Base-by-base conservation (phyloP, 1,140 invertebrate species). In the Caenorhabditis brenneri region DNA sequence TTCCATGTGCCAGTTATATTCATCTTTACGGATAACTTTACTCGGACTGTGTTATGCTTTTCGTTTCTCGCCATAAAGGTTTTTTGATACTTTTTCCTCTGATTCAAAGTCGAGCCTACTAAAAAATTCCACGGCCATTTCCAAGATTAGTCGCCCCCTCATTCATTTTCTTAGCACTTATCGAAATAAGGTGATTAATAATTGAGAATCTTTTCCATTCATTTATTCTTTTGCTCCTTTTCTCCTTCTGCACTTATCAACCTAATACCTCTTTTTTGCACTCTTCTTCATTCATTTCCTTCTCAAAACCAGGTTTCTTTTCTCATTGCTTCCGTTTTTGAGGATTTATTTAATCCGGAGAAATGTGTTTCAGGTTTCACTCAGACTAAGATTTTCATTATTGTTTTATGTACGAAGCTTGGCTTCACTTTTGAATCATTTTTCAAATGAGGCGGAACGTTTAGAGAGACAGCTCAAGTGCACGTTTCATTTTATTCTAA, bases 161-260 rank as follows among this genome's bases (percentile, higher is more conserved):
- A 39, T 46, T 46, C n/a, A 15, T 74, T 74, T 33, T 6, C 5
- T 36, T 42, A 74, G 65, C 65, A 74, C 65, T 74, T 74, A 74
- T 74, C 65, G 65, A 74, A 74, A 74, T 74, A 74, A 74, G 65
- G 65, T 74, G 65, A 74, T 74, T 74, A 74, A 74, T 74, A 74
- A 74, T 74, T 74, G 65, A 74, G 65, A 74, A 36, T 42, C 19
- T 24, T n/a, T 55, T 15, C 31, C 31, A 36, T 65, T 65, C 65
- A 74, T 74, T 74, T 36, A 42, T 55, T 74, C 36, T 42, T 31
- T 31, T 16, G 9, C 9, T 12, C 22, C 7, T 55, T 27, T 7
- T 15, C 2, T 10, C n/a, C 24, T n/a, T 74, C 24, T 74, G 65
- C 65, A 74, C 36, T 74, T 55, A 55, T 55, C 53, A 55, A 55